Percentiles rank a stretch among this genome's conserved stretches.
Conservation (phyloP, 2,113 vertebrate genomes). For the Lethenteron reissneri region DNA sequence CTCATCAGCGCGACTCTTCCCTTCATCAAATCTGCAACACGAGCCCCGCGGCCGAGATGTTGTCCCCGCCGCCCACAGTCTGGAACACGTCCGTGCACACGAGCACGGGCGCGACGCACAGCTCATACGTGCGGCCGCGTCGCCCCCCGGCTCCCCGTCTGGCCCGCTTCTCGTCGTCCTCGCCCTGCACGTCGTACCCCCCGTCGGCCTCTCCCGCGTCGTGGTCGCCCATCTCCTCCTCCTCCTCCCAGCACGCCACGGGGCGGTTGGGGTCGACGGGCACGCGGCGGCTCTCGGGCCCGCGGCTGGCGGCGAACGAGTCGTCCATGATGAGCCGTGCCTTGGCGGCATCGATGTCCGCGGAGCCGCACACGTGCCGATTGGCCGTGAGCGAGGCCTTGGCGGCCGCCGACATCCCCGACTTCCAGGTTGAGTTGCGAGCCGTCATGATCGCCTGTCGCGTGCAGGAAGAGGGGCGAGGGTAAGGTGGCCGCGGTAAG, state of each 20-base stretch:
- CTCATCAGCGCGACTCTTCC: too few species aligned
- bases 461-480: too few species aligned
- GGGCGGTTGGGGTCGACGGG: slow-evolving; percentile 30
- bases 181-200: too few species aligned
- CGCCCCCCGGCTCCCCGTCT: too few species aligned
- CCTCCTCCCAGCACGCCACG: slow-evolving; percentile 41
- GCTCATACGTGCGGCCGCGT: slow-evolving; percentile 20
- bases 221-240: slow-evolving; percentile 10
- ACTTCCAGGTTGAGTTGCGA: slow-evolving; percentile 36
- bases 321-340: slow-evolving; percentile 48
- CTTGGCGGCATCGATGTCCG: slow-evolving; percentile 36
- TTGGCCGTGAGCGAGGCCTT: slow-evolving; percentile 47
- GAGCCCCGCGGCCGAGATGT: slow-evolving; percentile 42
- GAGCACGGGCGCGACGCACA: slow-evolving; percentile 43
- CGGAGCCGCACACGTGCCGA: slow-evolving; percentile 43
- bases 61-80: slow-evolving; percentile 46
- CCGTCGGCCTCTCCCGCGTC: too few species aligned
- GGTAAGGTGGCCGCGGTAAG: too few species aligned
- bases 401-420: slow-evolving; percentile 46
- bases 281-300: slow-evolving; percentile 34
- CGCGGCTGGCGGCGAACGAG: slow-evolving; percentile 37
- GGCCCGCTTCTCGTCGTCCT: too few species aligned
- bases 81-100: slow-evolving; percentile 52
- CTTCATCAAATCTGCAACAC: slow-evolving; percentile 35
- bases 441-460: slow-evolving; percentile 33